phyloP scores from a whole-genome alignment of 2,888 invertebrate genomes.

The Anagyrus pseudococci region DNA sequence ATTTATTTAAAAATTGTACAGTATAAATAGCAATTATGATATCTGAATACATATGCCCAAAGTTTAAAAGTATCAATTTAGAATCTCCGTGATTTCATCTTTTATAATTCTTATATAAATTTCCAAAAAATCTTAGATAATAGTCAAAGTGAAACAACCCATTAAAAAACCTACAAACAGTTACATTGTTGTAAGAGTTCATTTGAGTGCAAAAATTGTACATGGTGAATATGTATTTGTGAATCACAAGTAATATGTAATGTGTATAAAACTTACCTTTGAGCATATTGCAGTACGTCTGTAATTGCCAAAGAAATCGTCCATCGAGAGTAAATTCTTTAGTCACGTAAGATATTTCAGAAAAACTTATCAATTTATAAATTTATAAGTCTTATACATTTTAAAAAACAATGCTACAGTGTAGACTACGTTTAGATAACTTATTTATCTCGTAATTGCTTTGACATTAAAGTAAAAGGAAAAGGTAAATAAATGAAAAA shows the following conservation, averaged over 20 bases:
- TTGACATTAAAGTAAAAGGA: background rate
- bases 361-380: background rate
- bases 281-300: constrained; percentile 6
- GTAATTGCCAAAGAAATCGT: constrained; percentile 26
- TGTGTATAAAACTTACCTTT: constrained; percentile 14
- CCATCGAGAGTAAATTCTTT: background rate
- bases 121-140: background rate
- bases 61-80: no score
- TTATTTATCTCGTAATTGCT: no score
- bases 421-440: no score
- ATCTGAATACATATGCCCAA: background rate
- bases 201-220: constrained; percentile 9
- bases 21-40: background rate
- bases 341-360: constrained; percentile 1
- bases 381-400: background rate
- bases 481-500: background rate
- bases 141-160: background rate
- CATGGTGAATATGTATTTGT: background rate
- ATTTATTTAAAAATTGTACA: background rate
- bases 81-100: background rate
- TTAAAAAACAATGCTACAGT: background rate
- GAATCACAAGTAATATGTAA: constrained; percentile 16
- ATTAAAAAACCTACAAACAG: constrained; percentile 3
- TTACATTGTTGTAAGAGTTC: constrained; percentile 12
- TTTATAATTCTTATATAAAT: background rate